Evolutionary conservation across 2,113 vertebrate genomes (phyloP).

Genomic region (Protobothrops flavoviridis): DNA sequence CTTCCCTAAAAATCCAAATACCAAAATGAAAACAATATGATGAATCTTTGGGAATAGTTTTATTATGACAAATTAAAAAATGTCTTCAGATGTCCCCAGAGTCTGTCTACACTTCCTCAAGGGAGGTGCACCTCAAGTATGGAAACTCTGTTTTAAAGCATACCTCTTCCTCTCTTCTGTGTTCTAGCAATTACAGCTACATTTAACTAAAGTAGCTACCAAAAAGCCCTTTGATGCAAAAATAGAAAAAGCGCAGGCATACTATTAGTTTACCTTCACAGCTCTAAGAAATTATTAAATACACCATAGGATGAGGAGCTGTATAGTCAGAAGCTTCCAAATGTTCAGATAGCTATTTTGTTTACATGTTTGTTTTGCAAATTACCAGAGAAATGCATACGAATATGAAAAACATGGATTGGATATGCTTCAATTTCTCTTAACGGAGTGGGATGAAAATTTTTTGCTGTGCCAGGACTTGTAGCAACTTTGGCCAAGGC

Average conservation of each 20-base stretch:
- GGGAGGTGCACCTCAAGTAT: neutral
- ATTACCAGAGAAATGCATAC: neutral
- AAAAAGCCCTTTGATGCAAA: neutral
- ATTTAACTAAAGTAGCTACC: neutral
- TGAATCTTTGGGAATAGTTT: neutral
- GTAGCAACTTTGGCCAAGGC: neutral
- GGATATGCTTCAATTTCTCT: neutral
- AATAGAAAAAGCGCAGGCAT: neutral
- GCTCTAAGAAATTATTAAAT: neutral
- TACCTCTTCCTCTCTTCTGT: neutral
- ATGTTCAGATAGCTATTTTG: neutral
- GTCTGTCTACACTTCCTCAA: neutral
- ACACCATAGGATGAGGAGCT: neutral
- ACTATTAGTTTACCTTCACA: neutral
- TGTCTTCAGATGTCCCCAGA: neutral
- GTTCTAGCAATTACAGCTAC: neutral
- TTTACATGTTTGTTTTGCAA: neutral
- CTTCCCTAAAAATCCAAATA: neutral
- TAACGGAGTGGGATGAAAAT: neutral
- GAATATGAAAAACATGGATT: neutral
- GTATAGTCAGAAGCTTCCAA: neutral
- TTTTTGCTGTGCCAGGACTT: neutral
- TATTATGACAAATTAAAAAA: neutral
- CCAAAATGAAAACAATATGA: neutral
- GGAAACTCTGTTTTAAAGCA: neutral